Evolutionary conservation across 2,113 vertebrate genomes (phyloP).

Genomic region (Casuarius casuarius): DNA sequence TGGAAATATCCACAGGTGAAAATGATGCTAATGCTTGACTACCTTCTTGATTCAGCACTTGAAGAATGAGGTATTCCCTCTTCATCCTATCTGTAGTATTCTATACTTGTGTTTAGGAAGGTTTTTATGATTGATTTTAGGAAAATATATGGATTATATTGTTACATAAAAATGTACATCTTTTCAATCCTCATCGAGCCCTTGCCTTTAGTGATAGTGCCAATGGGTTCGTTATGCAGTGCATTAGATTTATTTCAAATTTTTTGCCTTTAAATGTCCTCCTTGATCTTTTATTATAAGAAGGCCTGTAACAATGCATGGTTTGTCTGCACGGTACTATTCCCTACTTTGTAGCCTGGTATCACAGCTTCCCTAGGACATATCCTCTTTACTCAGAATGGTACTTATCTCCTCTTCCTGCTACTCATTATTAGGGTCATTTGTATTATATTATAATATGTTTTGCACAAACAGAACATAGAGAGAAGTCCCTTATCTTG

Average conservation of each 20-base stretch:
- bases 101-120: neutral
- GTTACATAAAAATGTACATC: neutral
- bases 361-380: constrained; percentile 20
- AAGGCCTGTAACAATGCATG: neutral
- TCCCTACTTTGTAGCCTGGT: neutral
- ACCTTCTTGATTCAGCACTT: neutral
- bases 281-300: constrained; percentile 3
- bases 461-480: neutral
- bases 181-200: neutral
- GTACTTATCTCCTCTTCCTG: neutral
- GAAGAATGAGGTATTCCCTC: neutral
- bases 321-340: neutral
- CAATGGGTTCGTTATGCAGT: neutral
- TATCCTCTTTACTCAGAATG: constrained; percentile 15
- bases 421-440: neutral
- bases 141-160: neutral
- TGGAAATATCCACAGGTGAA: neutral
- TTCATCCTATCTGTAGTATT: neutral
- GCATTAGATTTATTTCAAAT: neutral
- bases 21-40: neutral
- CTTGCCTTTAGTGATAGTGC: neutral
- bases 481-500: neutral
- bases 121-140: neutral
- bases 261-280: neutral
- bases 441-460: neutral